Conservation (phyloP, 2,797 vertebrate genomes). For the Nannoperca obscura region DNA sequence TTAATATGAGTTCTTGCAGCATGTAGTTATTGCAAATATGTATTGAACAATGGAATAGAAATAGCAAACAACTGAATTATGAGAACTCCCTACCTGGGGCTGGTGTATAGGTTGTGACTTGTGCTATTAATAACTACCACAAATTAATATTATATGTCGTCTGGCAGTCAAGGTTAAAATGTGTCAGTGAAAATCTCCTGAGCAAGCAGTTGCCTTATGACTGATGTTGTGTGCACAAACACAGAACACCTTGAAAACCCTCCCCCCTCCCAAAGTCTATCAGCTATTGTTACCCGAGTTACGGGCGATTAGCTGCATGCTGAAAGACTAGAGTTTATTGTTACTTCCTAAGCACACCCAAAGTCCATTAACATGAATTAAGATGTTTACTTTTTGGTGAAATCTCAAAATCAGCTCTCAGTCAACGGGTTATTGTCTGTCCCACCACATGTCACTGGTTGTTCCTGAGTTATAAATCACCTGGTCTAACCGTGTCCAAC, state of each 20-base stretch:
- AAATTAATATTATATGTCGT: constrained; percentile 49
- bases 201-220: constrained; percentile 56
- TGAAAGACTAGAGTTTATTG: constrained; percentile 55
- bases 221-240: constrained; percentile 45
- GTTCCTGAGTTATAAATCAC: constrained; percentile 70
- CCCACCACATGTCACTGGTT: constrained; percentile 58
- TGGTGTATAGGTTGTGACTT: neutral
- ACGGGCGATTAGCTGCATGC: constrained; percentile 33
- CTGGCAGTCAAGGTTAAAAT: constrained; percentile 67
- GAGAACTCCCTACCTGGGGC: neutral
- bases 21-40: constrained; percentile 29
- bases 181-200: constrained; percentile 60
- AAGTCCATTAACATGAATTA: constrained; percentile 69
- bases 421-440: constrained; percentile 62
- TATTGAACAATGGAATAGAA: constrained; percentile 31
- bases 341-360: constrained; percentile 64
- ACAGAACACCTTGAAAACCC: constrained; percentile 58
- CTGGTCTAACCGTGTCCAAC: constrained; percentile 37
- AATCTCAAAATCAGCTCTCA: constrained; percentile 38
- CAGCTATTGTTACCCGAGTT: constrained; percentile 33
- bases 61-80: constrained; percentile 22
- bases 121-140: constrained; percentile 64
- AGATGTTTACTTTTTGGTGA: constrained; percentile 69
- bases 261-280: constrained; percentile 3
- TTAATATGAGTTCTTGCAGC: constrained; percentile 18